Conservation (phyloP, 23 tunicate genomes). For the Pegea sp. region DNA sequence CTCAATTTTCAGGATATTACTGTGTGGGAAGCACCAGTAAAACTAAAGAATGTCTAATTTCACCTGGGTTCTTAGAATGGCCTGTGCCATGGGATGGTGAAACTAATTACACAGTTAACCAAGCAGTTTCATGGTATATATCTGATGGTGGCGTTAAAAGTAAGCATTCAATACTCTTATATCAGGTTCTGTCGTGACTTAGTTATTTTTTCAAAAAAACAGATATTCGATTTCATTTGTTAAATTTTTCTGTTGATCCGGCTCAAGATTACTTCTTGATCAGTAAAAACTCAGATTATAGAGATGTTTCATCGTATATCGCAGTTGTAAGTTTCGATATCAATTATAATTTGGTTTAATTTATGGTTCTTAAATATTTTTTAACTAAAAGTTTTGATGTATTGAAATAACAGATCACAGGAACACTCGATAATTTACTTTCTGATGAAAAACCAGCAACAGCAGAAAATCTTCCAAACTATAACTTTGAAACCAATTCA, state of each 20-base stretch:
- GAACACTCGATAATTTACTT: background rate
- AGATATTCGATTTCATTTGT: constrained; percentile 14
- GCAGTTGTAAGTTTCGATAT: constrained; percentile 4
- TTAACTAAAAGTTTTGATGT: too few species aligned
- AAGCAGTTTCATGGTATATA: constrained; percentile 31
- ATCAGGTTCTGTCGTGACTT: too few species aligned
- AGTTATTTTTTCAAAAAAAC: too few species aligned
- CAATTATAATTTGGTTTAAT: background rate
- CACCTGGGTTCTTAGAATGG: constrained; percentile 51
- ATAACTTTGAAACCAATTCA: constrained; percentile 7
- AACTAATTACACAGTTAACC: constrained; percentile 4
- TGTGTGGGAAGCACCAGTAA: constrained; percentile 3
- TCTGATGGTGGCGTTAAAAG: background rate
- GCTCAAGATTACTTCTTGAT: constrained; percentile 25
- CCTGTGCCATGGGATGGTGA: constrained; percentile 17
- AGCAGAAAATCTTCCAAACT: constrained; percentile 5
- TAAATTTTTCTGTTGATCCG: constrained; percentile 4
- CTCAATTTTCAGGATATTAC: constrained; percentile 8
- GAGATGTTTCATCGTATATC: background rate
- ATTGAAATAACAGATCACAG: constrained; percentile 1
- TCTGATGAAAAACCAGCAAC: background rate
- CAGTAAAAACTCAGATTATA: constrained; percentile 6
- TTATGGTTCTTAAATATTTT: too few species aligned
- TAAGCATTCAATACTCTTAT: too few species aligned
- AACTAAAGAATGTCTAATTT: background rate